Evolutionary conservation across 2,797 vertebrate genomes (phyloP).

Genomic region (Centropyge bicolor): DNA sequence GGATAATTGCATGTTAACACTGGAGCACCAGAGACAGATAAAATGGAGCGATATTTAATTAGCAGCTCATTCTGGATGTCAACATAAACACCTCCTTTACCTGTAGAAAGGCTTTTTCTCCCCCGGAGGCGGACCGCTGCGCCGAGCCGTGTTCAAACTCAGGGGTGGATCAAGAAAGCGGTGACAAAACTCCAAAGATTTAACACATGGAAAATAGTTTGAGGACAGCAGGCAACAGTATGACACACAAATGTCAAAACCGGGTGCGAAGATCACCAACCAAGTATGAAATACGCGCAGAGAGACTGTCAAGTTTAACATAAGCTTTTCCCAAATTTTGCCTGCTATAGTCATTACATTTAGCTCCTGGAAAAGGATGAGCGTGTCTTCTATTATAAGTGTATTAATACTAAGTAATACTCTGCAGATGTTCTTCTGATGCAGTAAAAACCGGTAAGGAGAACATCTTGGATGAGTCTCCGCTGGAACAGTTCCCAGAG

Average conservation of each 20-base stretch:
- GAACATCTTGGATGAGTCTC: conserved; percentile 81
- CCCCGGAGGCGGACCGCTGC: conserved; percentile 1
- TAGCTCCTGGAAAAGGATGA: conserved; percentile 69
- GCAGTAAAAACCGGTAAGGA: conserved; percentile 70
- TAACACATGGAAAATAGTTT: conserved; percentile 63
- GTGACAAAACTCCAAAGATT: conserved; percentile 17
- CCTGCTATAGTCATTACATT: conserved; percentile 76
- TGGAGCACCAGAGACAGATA: conserved; percentile 44
- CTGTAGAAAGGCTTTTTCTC: conserved; percentile 19
- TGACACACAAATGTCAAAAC: conserved; percentile 72
- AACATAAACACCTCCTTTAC: conserved; percentile 50
- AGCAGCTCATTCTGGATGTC: conserved; percentile 48
- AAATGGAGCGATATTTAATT: conserved; percentile 62
- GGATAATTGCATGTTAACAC: conserved; percentile 66
- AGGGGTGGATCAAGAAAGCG: conserved; percentile 11
- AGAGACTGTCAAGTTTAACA: conserved; percentile 70
- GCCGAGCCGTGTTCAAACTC: conserved; percentile 34
- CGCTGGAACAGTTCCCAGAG: conserved; percentile 81
- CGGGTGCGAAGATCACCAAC: conserved; percentile 72
- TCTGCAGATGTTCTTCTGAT: conserved; percentile 79
- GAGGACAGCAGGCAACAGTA: conserved; percentile 42
- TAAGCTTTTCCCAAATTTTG: conserved; percentile 45
- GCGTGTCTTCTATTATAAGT: conserved; percentile 77
- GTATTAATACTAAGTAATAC: conserved; percentile 83
- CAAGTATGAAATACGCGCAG: conserved; percentile 64